Conservation (phyloP, 2,888 invertebrate genomes). For the Rapana venosa region DNA sequence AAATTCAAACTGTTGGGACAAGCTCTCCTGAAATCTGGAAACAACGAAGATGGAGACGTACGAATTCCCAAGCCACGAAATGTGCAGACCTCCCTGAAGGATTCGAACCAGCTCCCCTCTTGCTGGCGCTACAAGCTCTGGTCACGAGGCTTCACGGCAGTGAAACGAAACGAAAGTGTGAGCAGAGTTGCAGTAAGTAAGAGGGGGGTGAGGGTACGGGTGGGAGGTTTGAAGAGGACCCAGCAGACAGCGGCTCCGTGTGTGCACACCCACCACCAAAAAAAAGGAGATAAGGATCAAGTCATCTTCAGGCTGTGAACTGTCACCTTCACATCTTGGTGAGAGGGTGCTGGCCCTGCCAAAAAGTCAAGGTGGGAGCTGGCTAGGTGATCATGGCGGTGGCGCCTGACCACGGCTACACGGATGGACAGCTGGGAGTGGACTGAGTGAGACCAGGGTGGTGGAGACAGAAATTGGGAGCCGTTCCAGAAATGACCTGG, state of each 20-base stretch:
- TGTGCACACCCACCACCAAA: not conserved
- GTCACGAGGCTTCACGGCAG: slow-evolving; percentile 25
- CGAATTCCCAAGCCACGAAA: too few species aligned
- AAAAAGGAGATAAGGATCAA: not conserved
- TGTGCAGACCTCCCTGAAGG: not conserved
- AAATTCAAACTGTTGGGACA: too few species aligned
- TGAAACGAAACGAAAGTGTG: slow-evolving; percentile 41
- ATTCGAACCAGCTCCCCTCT: slow-evolving; percentile 22
- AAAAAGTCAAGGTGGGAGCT: not conserved
- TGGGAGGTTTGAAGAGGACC: not conserved
- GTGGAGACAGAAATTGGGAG: not conserved
- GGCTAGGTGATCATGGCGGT: slow-evolving; percentile 24
- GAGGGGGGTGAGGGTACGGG: not conserved
- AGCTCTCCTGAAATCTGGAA: too few species aligned
- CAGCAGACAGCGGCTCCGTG: not conserved
- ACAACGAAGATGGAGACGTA: too few species aligned
- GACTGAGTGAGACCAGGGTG: not conserved
- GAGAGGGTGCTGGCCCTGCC: not conserved
- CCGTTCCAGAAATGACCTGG: slow-evolving; percentile 4
- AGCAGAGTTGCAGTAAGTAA: slow-evolving; percentile 27
- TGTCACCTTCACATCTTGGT: slow-evolving; percentile 5
- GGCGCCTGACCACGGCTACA: slow-evolving; percentile 17
- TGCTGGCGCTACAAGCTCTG: slow-evolving; percentile 21
- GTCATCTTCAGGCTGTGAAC: not conserved
- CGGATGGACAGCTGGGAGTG: not conserved